These are phyloP conservation scores for Choloepus hoffmanni DNA, from an alignment of 2,113 vertebrate species.

Conservation along the genomic window DNA sequence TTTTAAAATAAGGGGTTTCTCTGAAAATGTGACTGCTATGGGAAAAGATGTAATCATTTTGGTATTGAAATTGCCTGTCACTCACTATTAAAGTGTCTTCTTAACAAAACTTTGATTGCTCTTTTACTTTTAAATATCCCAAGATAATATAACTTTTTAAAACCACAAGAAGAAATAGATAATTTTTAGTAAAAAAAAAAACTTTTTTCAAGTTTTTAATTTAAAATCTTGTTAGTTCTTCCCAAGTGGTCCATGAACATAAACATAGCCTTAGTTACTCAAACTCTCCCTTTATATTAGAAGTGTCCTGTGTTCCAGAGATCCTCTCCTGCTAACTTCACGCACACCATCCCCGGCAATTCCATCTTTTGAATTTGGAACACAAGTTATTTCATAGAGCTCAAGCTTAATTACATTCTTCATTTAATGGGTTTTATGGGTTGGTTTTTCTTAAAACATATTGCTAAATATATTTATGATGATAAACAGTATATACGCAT, in stretches of 20 bases:
- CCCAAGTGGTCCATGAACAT: background rate
- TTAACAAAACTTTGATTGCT: constrained; percentile 66
- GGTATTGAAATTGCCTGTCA: constrained; percentile 73
- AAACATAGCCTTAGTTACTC: background rate
- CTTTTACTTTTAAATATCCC: constrained; percentile 26
- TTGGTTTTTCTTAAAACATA: background rate
- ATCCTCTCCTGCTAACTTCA: background rate
- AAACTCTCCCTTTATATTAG: background rate
- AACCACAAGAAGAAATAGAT: background rate
- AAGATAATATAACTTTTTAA: constrained; percentile 21
- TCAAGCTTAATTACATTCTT: background rate
- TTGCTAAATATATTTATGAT: background rate
- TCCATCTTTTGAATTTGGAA: background rate
- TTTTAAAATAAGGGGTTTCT: constrained; percentile 76
- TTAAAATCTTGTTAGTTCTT: background rate
- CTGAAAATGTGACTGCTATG: constrained; percentile 59
- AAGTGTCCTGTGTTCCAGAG: background rate
- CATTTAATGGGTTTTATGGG: background rate
- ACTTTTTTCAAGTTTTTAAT: background rate
- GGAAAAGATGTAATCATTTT: constrained; percentile 73
- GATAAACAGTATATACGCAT: background rate
- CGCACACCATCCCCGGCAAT: background rate
- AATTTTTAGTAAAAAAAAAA: background rate
- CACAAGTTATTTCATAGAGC: background rate
- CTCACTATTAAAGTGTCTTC: background rate